Base-by-base conservation (phyloP, 2,797 vertebrate genomes). In the Falco naumanni region DNA sequence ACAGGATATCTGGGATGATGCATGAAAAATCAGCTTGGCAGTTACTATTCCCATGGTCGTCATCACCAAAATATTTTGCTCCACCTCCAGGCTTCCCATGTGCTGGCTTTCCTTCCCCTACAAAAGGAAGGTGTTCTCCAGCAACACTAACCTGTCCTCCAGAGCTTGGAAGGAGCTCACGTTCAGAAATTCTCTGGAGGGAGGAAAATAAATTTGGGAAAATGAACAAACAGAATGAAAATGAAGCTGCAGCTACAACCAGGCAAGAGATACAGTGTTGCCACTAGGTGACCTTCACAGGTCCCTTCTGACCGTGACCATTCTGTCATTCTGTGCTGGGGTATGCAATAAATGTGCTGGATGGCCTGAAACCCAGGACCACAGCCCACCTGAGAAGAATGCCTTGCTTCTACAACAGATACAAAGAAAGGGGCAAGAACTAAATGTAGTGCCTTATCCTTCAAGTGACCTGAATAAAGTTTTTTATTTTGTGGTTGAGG, bases 1-100 rank as follows among this genome's bases (percentile, higher is more conserved):
- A 96, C 50, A 97, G 93, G 83, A 98, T 97, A 5, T 69, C 92
- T 34, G 96, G 83, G 22, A 96, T 28, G 34, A 98, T 98, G 89
- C 98, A 98, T 3, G 97, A 91, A 18, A 97, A 98, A 77, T 98
- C 97, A 64, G 54, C 39, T 3, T 78, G 96, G 29, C 98, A 98
- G 70, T 84, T 94, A n/a, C 50, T 89, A 14, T 10, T 85, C 45
- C 68, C 75, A 18, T 5, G 21, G n/a, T 80, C 37, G 53, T 47
- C n/a, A 59, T 64, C 57, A 71, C 65, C 87, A 60, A 93, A 71
- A 71, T 90, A 64, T 61, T 95, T 93, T 79, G 21, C 60, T 71
- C 21, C 86, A n/a, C 53, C 69, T 79, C 34, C 91, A 79, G 91
- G 95, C 17, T 84, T 94, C n/a, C n/a, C 94, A 43, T 41, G 48